A percentile compares a stretch with the other conserved stretches of the same genome.
phyloP scores from a whole-genome alignment of 2,888 invertebrate species.

The Aethes cnicana region DNA sequence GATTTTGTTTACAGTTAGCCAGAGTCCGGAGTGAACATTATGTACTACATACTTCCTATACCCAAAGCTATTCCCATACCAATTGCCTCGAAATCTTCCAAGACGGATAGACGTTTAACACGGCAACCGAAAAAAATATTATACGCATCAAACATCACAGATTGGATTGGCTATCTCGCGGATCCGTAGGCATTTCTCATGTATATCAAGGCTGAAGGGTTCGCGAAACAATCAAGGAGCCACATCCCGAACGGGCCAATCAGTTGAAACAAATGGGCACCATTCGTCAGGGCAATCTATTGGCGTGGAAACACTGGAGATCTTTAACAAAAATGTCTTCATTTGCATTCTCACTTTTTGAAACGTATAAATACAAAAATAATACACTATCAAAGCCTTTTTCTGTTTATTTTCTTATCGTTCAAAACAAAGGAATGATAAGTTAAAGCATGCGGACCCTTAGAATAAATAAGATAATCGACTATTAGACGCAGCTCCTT shows the following conservation, averaged over 20 bases:
- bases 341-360: conserved; percentile 33
- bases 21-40: no score
- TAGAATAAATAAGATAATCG: no score
- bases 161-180: conserved; percentile 60
- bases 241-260: conserved; percentile 70
- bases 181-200: conserved; percentile 58
- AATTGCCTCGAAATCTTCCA: no score
- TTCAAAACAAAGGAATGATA: no score
- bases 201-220: conserved; percentile 60
- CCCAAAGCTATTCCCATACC: no score
- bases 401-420: no score
- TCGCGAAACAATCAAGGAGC: conserved; percentile 73
- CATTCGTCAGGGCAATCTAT: conserved; percentile 53
- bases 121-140: conserved; percentile 18
- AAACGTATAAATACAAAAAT: no score
- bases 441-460: no score
- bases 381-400: no score
- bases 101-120: not conserved
- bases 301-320: conserved; percentile 37
- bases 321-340: conserved; percentile 36
- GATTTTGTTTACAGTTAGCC: no score
- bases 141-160: conserved; percentile 42
- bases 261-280: conserved; percentile 69
- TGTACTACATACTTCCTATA: no score
- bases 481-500: not conserved